Evolutionary conservation across 35 echinoderm and acorn worm genomes (phyloP).

Genomic region (Acanthaster planci): DNA sequence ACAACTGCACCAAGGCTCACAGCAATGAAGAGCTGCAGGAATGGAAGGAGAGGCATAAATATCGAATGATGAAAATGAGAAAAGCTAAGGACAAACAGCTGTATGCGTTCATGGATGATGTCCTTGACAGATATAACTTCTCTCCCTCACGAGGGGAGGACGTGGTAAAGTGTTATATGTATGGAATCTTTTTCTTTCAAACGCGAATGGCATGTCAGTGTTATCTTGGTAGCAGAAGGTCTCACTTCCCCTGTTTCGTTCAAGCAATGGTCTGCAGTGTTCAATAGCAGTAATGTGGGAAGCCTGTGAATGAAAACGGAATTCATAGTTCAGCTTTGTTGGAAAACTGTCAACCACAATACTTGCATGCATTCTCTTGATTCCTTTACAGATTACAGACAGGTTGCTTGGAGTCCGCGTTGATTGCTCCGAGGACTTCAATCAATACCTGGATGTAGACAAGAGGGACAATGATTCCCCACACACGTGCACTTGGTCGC

Average conservation of each 20-base stretch:
- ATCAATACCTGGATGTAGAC: neutral
- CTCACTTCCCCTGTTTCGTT: too few relatives aligned
- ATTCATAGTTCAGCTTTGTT: neutral
- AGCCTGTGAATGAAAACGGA: neutral
- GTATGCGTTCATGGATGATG: constrained; percentile 70
- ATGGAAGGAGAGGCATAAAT: constrained; percentile 71
- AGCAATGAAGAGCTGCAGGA: constrained; percentile 76
- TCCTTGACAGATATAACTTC: neutral
- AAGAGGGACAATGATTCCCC: neutral
- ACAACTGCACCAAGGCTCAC: constrained; percentile 76
- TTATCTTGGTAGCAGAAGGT: too few relatives aligned
- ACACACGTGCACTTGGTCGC: neutral
- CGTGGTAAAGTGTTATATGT: neutral
- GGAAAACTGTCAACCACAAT: neutral
- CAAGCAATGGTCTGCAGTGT: neutral
- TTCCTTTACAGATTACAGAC: neutral
- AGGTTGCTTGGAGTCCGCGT: neutral
- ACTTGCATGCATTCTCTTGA: neutral
- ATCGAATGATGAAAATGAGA: constrained; percentile 75
- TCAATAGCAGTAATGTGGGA: neutral
- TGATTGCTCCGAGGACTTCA: neutral
- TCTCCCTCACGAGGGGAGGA: constrained; percentile 1
- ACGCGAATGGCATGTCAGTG: neutral
- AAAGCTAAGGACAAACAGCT: constrained; percentile 62
- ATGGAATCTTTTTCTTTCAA: too few relatives aligned